Percentiles rank a stretch among this genome's conserved stretches.
phyloP scores from a whole-genome alignment of 2,797 vertebrate species.

The Amniataba percoides region DNA sequence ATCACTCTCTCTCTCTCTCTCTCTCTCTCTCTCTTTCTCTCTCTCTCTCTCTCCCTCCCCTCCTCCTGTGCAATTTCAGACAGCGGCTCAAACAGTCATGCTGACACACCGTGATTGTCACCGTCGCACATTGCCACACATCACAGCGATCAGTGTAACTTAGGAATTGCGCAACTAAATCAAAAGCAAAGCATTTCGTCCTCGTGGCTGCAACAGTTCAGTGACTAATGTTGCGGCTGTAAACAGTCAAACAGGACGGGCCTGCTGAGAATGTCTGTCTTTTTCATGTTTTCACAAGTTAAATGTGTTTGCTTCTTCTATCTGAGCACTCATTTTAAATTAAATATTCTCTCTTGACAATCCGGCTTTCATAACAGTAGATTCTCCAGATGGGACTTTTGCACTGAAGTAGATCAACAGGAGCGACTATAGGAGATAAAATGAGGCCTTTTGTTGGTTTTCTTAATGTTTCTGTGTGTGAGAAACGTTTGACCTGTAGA shows the following conservation, averaged over 20 bases:
- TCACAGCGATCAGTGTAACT: not conserved
- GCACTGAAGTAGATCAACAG: not conserved
- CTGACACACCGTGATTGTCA: not conserved
- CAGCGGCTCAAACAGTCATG: not conserved
- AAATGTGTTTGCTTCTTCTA: not conserved
- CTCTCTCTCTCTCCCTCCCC: not conserved
- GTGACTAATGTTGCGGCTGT: not conserved
- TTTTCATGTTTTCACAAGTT: not conserved
- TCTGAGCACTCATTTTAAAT: not conserved
- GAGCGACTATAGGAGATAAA: conserved; percentile 6
- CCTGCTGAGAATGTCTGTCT: not conserved
- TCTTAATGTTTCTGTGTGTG: not conserved
- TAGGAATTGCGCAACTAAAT: not conserved
- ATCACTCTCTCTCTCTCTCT: not conserved
- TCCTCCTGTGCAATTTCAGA: not conserved
- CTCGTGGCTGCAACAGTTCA: not conserved
- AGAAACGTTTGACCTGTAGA: not conserved
- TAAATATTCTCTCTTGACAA: not conserved
- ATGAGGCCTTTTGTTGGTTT: conserved; percentile 1
- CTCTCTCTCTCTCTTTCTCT: not conserved
- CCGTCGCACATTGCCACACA: not conserved
- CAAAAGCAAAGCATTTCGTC: not conserved
- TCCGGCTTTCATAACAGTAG: not conserved
- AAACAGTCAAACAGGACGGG: not conserved
- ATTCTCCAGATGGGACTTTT: conserved; percentile 12